Conservation (phyloP, 2,797 vertebrate genomes). For the Acipenser ruthenus region DNA sequence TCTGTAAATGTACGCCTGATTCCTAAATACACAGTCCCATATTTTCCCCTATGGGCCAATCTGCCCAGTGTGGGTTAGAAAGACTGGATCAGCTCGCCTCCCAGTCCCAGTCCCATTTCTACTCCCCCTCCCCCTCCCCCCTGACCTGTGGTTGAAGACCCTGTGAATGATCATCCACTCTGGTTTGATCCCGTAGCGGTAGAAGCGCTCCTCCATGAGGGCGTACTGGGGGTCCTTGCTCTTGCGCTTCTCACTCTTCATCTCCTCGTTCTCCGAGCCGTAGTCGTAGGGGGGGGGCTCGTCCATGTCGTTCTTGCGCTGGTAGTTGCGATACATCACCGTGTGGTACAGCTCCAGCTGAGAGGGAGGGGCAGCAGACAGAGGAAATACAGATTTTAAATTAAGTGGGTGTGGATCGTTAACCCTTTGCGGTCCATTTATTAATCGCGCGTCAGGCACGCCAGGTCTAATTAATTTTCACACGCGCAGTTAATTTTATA, state of each 20-base stretch:
- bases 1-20: too few relatives aligned
- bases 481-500: too few relatives aligned
- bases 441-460: too few relatives aligned
- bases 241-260: conserved; percentile 87
- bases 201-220: conserved; percentile 92
- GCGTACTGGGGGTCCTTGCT: conserved; percentile 85
- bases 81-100: too few relatives aligned
- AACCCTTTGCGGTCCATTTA: too few relatives aligned
- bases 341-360: conserved; percentile 96
- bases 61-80: too few relatives aligned
- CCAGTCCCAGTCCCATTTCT: too few relatives aligned
- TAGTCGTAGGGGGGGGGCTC: conserved; percentile 91
- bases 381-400: not conserved
- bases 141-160: conserved; percentile 88
- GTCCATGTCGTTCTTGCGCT: conserved; percentile 96
- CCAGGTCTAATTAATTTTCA: too few relatives aligned
- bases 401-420: too few relatives aligned
- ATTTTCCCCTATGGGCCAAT: too few relatives aligned
- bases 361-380: not conserved
- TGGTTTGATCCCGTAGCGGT: conserved; percentile 92
- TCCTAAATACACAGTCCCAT: too few relatives aligned
- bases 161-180: conserved; percentile 96
- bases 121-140: not conserved
- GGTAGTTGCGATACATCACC: conserved; percentile 97
- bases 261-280: conserved; percentile 87